Evolutionary conservation across 2,113 vertebrate species (phyloP).

Genomic region (Hyperoodon ampullatus): DNA sequence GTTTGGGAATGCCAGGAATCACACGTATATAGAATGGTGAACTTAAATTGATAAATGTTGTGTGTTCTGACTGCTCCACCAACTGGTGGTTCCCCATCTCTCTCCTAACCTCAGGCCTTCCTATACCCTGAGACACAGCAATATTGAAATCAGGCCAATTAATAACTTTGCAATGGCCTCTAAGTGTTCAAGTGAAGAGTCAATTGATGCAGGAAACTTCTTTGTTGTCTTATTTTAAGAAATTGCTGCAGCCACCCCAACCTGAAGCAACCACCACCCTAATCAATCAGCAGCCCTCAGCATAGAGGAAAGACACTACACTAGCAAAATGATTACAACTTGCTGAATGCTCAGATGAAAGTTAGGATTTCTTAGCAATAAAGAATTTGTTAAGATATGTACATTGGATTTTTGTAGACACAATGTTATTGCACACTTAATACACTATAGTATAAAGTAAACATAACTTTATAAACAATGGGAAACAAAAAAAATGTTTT

Average conservation of each 20-base stretch:
- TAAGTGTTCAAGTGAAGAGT: neutral
- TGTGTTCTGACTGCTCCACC: neutral
- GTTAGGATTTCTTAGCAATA: neutral
- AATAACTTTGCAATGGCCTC: neutral
- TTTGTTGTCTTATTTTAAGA: neutral
- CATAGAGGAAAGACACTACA: neutral
- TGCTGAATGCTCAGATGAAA: neutral
- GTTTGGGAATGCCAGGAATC: neutral
- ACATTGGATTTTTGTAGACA: neutral
- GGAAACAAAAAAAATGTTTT: neutral
- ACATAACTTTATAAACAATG: neutral
- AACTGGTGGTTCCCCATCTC: neutral
- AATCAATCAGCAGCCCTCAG: neutral
- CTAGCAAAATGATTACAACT: neutral
- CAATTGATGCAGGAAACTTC: neutral
- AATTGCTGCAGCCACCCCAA: too few species aligned
- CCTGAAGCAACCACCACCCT: neutral
- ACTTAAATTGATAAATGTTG: neutral
- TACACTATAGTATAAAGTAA: neutral
- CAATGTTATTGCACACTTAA: neutral
- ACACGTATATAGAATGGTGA: neutral
- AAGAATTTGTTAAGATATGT: neutral
- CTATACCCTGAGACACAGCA: neutral
- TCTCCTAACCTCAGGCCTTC: neutral
- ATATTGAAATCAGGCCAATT: neutral